Conservation (phyloP, 1,140 invertebrate species). For the Varroa destructor region DNA sequence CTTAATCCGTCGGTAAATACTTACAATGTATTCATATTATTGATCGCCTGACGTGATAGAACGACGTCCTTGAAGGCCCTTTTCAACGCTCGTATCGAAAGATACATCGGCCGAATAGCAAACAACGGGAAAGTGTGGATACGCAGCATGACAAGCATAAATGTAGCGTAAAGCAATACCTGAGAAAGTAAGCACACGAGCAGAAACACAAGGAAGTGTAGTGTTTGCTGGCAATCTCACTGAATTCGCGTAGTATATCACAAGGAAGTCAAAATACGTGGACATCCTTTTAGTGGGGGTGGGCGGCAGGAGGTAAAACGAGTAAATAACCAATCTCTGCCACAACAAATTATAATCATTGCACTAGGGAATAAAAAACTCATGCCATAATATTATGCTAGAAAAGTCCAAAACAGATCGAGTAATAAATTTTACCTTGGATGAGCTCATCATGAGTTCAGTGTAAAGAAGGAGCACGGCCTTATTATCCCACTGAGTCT, state of each 20-base stretch:
- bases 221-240: not conserved
- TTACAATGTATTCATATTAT: conserved; percentile 91
- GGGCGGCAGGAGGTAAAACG: no score
- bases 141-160: conserved; percentile 90
- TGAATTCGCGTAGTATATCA: not conserved
- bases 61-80: conserved; percentile 96
- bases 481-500: conserved; percentile 98
- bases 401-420: no score
- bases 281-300: no score
- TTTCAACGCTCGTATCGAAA: conserved; percentile 91
- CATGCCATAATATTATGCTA: no score
- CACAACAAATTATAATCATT: no score
- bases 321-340: no score
- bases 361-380: no score
- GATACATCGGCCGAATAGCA: conserved; percentile 96
- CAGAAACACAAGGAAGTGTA: conserved; percentile 35
- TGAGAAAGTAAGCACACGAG: conserved; percentile 49
- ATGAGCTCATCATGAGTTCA: conserved; percentile 74
- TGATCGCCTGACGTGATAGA: conserved; percentile 83
- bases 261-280: no score
- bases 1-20: conserved; percentile 31
- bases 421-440: not conserved
- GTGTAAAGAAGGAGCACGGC: conserved; percentile 92
- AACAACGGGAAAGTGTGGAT: conserved; percentile 95
- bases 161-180: conserved; percentile 80